phyloP scores from a whole-genome alignment of 2,888 invertebrate species.

The Drosophila nr. perissopoda region DNA sequence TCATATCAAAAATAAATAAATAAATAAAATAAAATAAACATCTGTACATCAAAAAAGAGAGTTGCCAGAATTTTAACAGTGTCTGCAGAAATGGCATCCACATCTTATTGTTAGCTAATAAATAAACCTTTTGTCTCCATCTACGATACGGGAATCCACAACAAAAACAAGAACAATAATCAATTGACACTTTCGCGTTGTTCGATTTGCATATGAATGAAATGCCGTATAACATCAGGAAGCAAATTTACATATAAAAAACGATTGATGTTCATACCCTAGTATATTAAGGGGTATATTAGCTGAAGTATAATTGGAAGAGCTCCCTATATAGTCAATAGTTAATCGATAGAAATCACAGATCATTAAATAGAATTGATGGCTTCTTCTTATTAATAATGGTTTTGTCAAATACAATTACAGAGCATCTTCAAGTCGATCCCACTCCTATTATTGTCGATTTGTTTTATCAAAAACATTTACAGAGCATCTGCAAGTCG shows the following conservation, averaged over 20 bases:
- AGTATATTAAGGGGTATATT: not conserved
- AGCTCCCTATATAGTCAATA: not conserved
- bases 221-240: constrained; percentile 41
- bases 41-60: not conserved
- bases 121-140: not conserved
- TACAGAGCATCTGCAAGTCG: constrained; percentile 17
- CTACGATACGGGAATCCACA: constrained; percentile 19
- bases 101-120: not conserved
- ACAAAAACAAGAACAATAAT: constrained; percentile 11
- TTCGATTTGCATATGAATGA: constrained; percentile 66
- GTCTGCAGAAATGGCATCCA: constrained; percentile 1
- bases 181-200: constrained; percentile 70
- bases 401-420: not conserved
- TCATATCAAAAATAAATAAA: not conserved
- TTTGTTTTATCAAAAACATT: not conserved
- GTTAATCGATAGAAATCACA: not conserved
- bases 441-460: not conserved
- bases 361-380: not conserved
- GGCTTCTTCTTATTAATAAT: not conserved
- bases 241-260: constrained; percentile 40
- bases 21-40: not conserved
- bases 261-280: constrained; percentile 16
- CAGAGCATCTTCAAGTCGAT: constrained; percentile 1
- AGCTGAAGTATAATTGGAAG: not conserved
- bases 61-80: constrained; percentile 7